These are phyloP conservation scores for Pogonocherus hispidulus DNA, from an alignment of 2,888 invertebrate genomes.

Conservation along the genomic window DNA sequence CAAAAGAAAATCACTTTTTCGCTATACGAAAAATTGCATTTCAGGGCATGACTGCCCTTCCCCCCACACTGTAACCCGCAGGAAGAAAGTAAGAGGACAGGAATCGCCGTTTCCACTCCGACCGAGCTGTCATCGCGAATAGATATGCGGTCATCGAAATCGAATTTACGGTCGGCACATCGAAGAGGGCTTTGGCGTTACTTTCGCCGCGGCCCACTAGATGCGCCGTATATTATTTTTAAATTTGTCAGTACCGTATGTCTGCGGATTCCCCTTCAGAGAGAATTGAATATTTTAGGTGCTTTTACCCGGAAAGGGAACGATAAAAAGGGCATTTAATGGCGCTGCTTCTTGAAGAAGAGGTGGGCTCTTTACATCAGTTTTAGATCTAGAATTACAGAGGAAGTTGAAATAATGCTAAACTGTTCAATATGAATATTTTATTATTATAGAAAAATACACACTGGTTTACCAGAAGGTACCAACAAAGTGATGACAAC, in stretches of 20 bases:
- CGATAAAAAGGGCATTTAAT: not conserved
- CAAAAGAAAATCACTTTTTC: too few relatives aligned
- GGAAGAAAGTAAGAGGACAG: slow-evolving; percentile 39
- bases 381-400: too few relatives aligned
- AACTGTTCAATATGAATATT: too few relatives aligned
- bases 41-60: slow-evolving; percentile 15
- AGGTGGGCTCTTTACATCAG: too few relatives aligned
- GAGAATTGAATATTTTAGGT: not conserved
- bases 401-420: too few relatives aligned
- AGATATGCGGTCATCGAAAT: slow-evolving; percentile 66
- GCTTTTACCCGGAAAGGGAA: not conserved
- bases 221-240: slow-evolving; percentile 66
- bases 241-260: slow-evolving; percentile 66
- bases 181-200: slow-evolving; percentile 57
- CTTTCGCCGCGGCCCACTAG: slow-evolving; percentile 47
- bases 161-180: slow-evolving; percentile 65
- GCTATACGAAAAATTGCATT: not conserved
- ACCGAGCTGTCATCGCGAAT: slow-evolving; percentile 59
- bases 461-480: too few relatives aligned
- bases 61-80: slow-evolving; percentile 38
- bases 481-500: too few relatives aligned
- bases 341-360: too few relatives aligned
- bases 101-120: slow-evolving; percentile 61
- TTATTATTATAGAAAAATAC: too few relatives aligned
- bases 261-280: slow-evolving; percentile 46